phyloP scores from a whole-genome alignment of 2,797 vertebrate species.

The Melanotaenia pygmaea region DNA sequence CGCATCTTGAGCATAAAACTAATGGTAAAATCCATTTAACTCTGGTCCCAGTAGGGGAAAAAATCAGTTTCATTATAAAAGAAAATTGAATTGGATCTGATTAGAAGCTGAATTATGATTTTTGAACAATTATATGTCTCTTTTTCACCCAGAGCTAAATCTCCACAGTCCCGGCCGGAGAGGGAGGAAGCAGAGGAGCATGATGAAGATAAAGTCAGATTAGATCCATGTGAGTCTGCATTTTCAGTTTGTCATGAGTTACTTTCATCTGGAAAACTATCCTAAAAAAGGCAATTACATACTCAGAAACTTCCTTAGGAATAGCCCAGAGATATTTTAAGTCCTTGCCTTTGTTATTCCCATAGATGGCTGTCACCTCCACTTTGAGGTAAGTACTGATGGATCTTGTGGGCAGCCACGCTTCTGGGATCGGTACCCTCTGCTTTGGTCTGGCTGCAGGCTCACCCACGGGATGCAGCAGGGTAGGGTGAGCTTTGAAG shows the following conservation, averaged over 20 bases:
- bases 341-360: not conserved
- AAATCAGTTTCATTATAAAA: not conserved
- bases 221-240: slow-evolving; percentile 86
- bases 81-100: not conserved
- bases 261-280: not conserved
- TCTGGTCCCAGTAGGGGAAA: not conserved
- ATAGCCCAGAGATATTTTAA: not conserved
- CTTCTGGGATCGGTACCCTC: slow-evolving; percentile 88
- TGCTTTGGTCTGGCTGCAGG: slow-evolving; percentile 90
- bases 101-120: not conserved
- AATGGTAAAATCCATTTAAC: too few relatives aligned
- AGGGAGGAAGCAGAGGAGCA: slow-evolving; percentile 77
- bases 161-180: slow-evolving; percentile 77
- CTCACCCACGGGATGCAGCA: slow-evolving; percentile 88
- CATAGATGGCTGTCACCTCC: slow-evolving; percentile 89
- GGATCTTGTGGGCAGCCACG: slow-evolving; percentile 86
- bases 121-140: not conserved
- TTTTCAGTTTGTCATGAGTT: not conserved
- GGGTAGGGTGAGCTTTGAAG: slow-evolving; percentile 90
- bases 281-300: not conserved
- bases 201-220: slow-evolving; percentile 81
- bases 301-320: not conserved
- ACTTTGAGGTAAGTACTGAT: slow-evolving; percentile 88
- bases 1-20: not conserved
- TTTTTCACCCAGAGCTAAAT: slow-evolving; percentile 83